These are phyloP conservation scores for Mormyrops attenuatus DNA, from an alignment of 2,797 vertebrate species.

Conservation along the genomic window DNA sequence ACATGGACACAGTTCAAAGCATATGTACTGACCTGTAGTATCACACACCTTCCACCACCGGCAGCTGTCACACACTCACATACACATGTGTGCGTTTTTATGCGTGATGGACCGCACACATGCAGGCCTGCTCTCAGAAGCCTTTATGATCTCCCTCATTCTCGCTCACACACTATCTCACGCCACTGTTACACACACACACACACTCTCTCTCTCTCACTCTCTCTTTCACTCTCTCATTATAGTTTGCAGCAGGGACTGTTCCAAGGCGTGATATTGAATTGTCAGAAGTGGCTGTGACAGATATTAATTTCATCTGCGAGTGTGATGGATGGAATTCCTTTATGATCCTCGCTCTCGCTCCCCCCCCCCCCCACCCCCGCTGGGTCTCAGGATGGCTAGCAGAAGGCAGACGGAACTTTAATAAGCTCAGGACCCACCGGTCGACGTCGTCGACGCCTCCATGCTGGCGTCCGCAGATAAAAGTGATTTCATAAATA, in stretches of 20 bases:
- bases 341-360: slow-evolving; percentile 56
- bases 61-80: background rate
- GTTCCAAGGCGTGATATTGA: slow-evolving; percentile 62
- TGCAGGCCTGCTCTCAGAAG: slow-evolving; percentile 19
- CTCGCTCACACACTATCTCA: background rate
- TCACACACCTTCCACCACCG: background rate
- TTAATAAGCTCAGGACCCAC: slow-evolving; percentile 69
- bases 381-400: slow-evolving; percentile 57
- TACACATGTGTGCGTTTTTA: background rate
- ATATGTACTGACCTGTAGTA: background rate
- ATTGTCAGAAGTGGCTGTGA: slow-evolving; percentile 68
- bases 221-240: background rate
- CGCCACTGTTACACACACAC: background rate
- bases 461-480: slow-evolving; percentile 59
- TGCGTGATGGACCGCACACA: slow-evolving; percentile 1
- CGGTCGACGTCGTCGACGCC: slow-evolving; percentile 48
- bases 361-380: slow-evolving; percentile 38
- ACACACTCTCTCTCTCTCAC: background rate
- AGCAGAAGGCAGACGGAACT: slow-evolving; percentile 53
- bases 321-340: slow-evolving; percentile 73
- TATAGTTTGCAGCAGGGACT: slow-evolving; percentile 20
- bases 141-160: slow-evolving; percentile 18
- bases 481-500: slow-evolving; percentile 67
- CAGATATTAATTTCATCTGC: slow-evolving; percentile 75
- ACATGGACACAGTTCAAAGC: background rate